phyloP scores from a whole-genome alignment of 2,797 vertebrate species.

The Typhlichthys subterraneus region DNA sequence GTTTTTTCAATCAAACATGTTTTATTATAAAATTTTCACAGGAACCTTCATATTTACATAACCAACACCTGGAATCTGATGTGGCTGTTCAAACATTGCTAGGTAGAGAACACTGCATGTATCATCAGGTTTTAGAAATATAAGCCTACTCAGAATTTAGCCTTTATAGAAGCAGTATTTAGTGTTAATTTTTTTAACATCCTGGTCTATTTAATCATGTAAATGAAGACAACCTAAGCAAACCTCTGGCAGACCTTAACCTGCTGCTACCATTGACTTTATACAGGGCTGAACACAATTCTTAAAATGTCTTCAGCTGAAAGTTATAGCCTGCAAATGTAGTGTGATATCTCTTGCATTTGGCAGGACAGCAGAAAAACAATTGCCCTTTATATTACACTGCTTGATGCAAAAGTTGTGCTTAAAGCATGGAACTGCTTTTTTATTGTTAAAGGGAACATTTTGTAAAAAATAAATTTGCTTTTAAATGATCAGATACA shows the following conservation, averaged over 20 bases:
- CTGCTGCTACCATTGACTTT: too few species aligned
- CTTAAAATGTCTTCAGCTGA: too few species aligned
- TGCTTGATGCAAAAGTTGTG: neutral
- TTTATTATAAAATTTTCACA: constrained; percentile 24
- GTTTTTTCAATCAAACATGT: neutral
- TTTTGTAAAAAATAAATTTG: neutral
- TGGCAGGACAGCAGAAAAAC: neutral
- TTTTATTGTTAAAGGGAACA: neutral
- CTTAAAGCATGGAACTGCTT: neutral
- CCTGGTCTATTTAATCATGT: constrained; percentile 36
- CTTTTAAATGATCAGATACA: neutral
- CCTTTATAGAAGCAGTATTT: neutral
- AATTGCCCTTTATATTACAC: too few species aligned
- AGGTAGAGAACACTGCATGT: neutral
- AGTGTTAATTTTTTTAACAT: constrained; percentile 30
- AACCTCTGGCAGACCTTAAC: constrained; percentile 9
- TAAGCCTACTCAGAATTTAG: too few species aligned
- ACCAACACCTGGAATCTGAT: neutral
- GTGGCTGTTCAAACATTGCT: neutral
- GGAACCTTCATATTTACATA: constrained; percentile 16
- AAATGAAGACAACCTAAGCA: constrained; percentile 30
- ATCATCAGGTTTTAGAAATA: neutral
- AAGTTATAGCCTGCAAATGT: too few species aligned
- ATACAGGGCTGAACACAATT: too few species aligned
- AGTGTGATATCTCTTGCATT: neutral